These are phyloP conservation scores for Philypnodon macrostomus DNA, from an alignment of 2,797 vertebrate genomes.

Conservation along the genomic window DNA sequence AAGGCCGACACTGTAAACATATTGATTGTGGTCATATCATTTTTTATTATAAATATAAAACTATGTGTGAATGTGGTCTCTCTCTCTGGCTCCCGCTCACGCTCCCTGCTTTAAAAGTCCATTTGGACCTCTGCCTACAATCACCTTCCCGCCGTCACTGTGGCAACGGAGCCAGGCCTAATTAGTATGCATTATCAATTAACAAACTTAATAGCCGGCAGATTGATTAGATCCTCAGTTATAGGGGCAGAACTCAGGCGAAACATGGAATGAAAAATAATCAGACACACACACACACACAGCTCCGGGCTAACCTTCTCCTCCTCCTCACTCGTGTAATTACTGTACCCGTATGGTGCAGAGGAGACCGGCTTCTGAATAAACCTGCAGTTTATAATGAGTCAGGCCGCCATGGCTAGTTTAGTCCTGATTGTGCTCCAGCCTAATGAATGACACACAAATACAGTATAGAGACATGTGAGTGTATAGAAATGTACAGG, in stretches of 20 bases:
- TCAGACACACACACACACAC: constrained; percentile 69
- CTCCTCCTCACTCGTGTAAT: constrained; percentile 89
- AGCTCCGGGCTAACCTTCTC: constrained; percentile 75
- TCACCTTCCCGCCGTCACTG: constrained; percentile 96
- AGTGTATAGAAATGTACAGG: constrained; percentile 29
- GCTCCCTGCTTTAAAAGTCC: constrained; percentile 98
- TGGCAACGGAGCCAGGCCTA: constrained; percentile 97
- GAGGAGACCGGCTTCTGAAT: constrained; percentile 87
- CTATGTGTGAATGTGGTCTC: not conserved
- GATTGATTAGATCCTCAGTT: constrained; percentile 99
- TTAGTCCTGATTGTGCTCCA: constrained; percentile 80
- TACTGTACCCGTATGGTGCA: constrained; percentile 93
- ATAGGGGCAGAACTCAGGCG: constrained; percentile 99
- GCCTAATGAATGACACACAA: constrained; percentile 73
- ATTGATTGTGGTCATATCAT: no score
- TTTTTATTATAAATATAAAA: not conserved
- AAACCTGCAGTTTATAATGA: constrained; percentile 84
- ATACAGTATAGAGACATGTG: constrained; percentile 33
- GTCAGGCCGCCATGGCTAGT: constrained; percentile 81
- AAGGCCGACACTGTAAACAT: no score
- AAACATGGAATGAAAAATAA: constrained; percentile 98
- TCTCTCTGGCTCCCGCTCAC: constrained; percentile 89
- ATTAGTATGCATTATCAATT: constrained; percentile 99
- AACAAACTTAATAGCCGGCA: constrained; percentile 99
- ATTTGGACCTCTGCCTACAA: constrained; percentile 99